Base-by-base conservation (phyloP, 1,140 invertebrate genomes). In the Temnothorax longispinosus region DNA sequence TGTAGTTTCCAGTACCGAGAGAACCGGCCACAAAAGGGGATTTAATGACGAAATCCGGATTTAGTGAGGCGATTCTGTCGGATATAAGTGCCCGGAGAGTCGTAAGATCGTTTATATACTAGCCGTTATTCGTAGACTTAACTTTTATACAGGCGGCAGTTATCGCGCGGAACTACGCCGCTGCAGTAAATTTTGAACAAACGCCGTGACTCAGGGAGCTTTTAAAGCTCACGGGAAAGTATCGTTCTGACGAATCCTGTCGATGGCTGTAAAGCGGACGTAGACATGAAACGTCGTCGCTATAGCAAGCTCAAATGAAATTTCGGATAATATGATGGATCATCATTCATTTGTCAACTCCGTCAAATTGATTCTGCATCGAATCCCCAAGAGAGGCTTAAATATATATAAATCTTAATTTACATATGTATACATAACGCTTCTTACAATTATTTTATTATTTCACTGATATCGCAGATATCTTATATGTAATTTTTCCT, bases 21-120 rank as follows among this genome's bases (percentile, higher is more conserved):
- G 41, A 38, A 85, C 44, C 38, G 27, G 47, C 80, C 81, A 78
- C 87, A 81, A 89, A 88, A 88, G 82, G 75, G 88, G 62, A 88
- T 88, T 89, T 89, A 89, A 88, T 88, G 87, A 86, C 50, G 69
- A 85, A 86, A 86, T 88, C 75, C 84, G 89, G 85, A 87, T 90
- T 90, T 89, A 87, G 56, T 75, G 78, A 65, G 27, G 52, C 85
- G 78, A 90, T 89, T 89, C 56, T 60, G 44, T 32, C 13, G 65
- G 87, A 78, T 80, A 86, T 81, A 89, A 89, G 87, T 82, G 71
- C 78, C 47, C 52, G 65, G 75, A 87, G 88, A 88, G 78, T 89
- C 78, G 65, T 89, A 89, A 90, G 76, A 82, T 90, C 58, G 75
- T 71, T 87, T 81, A 77, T 89, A 86, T 77, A 44, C 54, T 47